phyloP scores from a whole-genome alignment of 2,888 invertebrate species.

The Anoncus sp. region DNA sequence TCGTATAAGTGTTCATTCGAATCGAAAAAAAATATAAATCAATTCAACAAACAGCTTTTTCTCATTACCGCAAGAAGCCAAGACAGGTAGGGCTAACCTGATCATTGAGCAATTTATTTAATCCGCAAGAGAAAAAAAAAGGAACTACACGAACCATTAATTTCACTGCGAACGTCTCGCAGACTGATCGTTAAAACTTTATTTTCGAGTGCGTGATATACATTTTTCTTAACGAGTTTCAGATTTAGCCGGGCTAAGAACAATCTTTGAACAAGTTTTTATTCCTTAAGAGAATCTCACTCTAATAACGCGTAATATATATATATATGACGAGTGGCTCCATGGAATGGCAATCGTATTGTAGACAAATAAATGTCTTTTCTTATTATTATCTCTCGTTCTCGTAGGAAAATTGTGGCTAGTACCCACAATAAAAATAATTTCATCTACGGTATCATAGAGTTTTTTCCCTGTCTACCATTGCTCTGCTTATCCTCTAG shows the following conservation, averaged over 20 bases:
- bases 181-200: background rate
- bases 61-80: no score
- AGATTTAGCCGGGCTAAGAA: slow-evolving; percentile 17
- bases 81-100: no score
- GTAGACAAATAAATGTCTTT: slow-evolving; percentile 35
- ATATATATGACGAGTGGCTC: background rate
- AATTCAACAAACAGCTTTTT: no score
- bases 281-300: background rate
- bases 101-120: no score
- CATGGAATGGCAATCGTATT: background rate
- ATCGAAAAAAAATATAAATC: no score
- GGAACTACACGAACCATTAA: no score
- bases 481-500: slow-evolving; percentile 46
- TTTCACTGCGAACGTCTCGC: background rate
- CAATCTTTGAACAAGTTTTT: slow-evolving; percentile 4
- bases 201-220: background rate
- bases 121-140: no score
- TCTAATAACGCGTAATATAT: slow-evolving; percentile 12
- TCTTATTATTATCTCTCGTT: slow-evolving; percentile 11
- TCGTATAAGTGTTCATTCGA: slow-evolving; percentile 12
- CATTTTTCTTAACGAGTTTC: slow-evolving; percentile 8
- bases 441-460: slow-evolving; percentile 25
- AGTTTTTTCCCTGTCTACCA: slow-evolving; percentile 34
- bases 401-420: slow-evolving; percentile 12
- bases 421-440: slow-evolving; percentile 52